Base-by-base conservation (phyloP, 2,797 vertebrate genomes). In the Fistularia commersonii region DNA sequence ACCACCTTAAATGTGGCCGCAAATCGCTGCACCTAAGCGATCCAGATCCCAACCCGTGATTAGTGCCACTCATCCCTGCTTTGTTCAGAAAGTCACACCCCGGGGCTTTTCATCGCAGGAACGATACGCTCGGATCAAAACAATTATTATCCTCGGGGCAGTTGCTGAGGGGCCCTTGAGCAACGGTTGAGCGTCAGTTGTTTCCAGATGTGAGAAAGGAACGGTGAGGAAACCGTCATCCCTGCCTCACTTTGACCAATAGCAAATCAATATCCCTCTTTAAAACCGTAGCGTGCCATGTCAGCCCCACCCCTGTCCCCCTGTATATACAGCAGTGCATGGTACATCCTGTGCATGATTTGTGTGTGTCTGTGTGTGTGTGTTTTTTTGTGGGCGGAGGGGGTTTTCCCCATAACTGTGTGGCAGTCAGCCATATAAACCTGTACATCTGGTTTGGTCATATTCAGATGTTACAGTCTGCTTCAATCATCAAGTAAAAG, bases 391-490 rank as follows among this genome's bases (percentile, higher is more conserved):
- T 39, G 45, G 14, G 43, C 40, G 47, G 14, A 46, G 6, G 51
- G 61, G 64, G 11, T 34, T 58, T 73, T 67, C 68, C 68, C 66
- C 56, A 59, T 74, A 52, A 61, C 50, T 71, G 13, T 56, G 39
- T 74, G 75, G 66, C 63, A 62, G 42, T 8, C 51, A 12, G 64
- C 68, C 79, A 79, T 73, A 34, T n/a, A 50, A 41, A 59, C 48
- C 51, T 56, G 48, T 61, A 75, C 69, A 80, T 80, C 64, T 82
- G 78, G 57, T 76, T 76, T 66, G 67, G 75, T 77, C 75, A 54
- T 57, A 38, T 42, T 35, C 9, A 11, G 48, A 51, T 44, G 54
- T 66, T 67, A 56, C 1, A 39, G 48, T 37, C 47, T 44, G 47
- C 39, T 65, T 4, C 49, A 51, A 57, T 64, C 60, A 52, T 41